Evolutionary conservation across 2,888 invertebrate species (phyloP), one percentile per base, ranked within the genome.

Genomic region (Xylocampa areola): DNA sequence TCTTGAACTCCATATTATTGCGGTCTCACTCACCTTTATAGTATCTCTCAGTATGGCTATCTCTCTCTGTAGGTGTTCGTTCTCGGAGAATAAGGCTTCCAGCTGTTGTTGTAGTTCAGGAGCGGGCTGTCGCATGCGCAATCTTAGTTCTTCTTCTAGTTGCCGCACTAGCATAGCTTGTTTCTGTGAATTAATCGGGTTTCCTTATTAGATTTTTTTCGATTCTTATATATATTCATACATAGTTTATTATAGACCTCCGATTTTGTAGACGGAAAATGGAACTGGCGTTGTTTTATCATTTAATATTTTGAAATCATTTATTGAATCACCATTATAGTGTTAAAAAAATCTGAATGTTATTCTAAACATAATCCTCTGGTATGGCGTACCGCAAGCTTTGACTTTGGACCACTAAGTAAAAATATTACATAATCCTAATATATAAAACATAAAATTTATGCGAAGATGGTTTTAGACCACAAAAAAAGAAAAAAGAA

Each of bases 121-220:
- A 82, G 97, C 98, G 1, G 98, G 98, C 69, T 97, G 98, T 27
- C 98, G 95, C 96, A 98, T 97, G 77, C 98, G 95, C 92, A 98
- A 94, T 82, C 98, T 94, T 54, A 98, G 94, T 91, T 98, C 98
- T 87, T 98, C 98, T 90, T 98, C 98, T 77, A 98, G 92, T 89
- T 98, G 98, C 29, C 98, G 95, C 57, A 98, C 98, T 88, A 98
- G 94, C 96, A 98, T 97, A 47, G 98, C 97, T 97, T 98, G 98
- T 97, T 98, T 98, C 98, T 98, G 95, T 37, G 95, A 95, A 83
- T n/a, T n/a, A 64, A 79, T 74, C n/a, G n/a, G 2, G 49, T 53
- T 61, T 68, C 0, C 32, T 39, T 8, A 32, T 62, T 21, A 32
- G 21, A 0, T 44, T 14, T 21, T 36, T 6, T 36, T n/a, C 0